These are phyloP conservation scores for Parthenolecanium corni DNA, from an alignment of 2,888 invertebrate genomes.

Conservation along the genomic window DNA sequence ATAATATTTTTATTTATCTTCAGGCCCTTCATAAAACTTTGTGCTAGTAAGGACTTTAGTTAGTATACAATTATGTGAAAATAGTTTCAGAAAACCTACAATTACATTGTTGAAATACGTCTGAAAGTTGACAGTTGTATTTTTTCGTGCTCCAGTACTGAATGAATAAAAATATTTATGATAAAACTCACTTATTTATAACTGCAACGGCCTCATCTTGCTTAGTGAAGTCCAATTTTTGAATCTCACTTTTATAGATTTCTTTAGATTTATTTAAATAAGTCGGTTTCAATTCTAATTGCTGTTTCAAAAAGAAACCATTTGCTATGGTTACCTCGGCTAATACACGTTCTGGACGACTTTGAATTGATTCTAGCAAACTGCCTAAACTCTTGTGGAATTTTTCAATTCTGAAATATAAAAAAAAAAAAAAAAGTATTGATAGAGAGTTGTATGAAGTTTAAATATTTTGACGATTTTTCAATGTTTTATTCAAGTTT, in stretches of 20 bases:
- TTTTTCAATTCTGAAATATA: constrained; percentile 4
- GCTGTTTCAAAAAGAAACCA: constrained; percentile 32
- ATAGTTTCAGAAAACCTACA: too few relatives aligned
- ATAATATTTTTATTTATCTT: too few relatives aligned
- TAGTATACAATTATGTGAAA: too few relatives aligned
- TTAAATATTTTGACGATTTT: too few relatives aligned
- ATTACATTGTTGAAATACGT: too few relatives aligned
- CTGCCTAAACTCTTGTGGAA: constrained; percentile 21
- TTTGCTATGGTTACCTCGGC: constrained; percentile 30
- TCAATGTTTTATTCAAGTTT: too few relatives aligned
- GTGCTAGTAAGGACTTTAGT: too few relatives aligned
- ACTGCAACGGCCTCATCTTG: neutral
- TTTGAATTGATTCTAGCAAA: constrained; percentile 23
- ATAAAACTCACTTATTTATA: neutral
- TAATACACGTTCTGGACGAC: neutral
- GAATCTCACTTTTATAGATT: constrained; percentile 28
- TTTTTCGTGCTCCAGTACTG: too few relatives aligned
- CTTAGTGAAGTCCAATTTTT: constrained; percentile 31
- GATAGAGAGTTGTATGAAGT: neutral
- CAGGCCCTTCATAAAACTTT: too few relatives aligned
- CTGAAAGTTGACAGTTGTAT: too few relatives aligned
- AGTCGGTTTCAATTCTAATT: constrained; percentile 16
- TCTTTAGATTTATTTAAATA: constrained; percentile 30
- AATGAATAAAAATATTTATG: too few relatives aligned
- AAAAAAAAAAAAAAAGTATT: neutral